These are phyloP conservation scores for Odocoileus hemionus DNA, from an alignment of 2,113 vertebrate species.

Conservation along the genomic window DNA sequence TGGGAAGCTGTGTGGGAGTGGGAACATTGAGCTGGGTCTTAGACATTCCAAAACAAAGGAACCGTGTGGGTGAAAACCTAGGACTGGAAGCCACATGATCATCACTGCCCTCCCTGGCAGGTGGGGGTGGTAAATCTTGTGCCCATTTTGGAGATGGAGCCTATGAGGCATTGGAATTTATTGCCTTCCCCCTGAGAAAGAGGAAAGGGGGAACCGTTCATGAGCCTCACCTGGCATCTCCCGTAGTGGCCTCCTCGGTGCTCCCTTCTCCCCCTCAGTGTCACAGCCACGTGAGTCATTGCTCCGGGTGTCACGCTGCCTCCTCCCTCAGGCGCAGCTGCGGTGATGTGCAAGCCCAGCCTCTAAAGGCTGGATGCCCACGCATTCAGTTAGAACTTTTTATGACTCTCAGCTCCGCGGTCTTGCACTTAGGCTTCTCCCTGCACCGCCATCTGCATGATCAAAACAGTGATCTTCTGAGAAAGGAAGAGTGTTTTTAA, in stretches of 20 bases:
- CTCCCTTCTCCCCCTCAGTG: constrained; percentile 40
- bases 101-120: neutral
- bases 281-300: constrained; percentile 48
- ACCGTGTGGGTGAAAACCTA: neutral
- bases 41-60: neutral
- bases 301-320: neutral
- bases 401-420: neutral
- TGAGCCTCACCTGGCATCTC: neutral
- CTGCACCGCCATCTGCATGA: neutral
- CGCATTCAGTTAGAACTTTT: constrained; percentile 54
- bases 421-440: constrained; percentile 18
- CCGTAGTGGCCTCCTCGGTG: neutral
- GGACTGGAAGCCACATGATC: neutral
- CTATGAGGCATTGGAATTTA: neutral
- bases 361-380: constrained; percentile 44
- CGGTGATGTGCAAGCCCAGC: constrained; percentile 51
- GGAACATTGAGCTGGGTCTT: neutral
- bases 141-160: neutral
- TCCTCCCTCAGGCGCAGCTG: constrained; percentile 45
- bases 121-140: neutral
- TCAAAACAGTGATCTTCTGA: constrained; percentile 32
- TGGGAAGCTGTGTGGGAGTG: neutral
- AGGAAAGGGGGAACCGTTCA: accelerated
- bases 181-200: neutral
- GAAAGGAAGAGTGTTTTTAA: constrained; percentile 8